Percentiles rank a stretch among this genome's conserved stretches.
These are phyloP conservation scores for Garra rufa DNA, from an alignment of 2,113 vertebrate species.

Conservation along the genomic window DNA sequence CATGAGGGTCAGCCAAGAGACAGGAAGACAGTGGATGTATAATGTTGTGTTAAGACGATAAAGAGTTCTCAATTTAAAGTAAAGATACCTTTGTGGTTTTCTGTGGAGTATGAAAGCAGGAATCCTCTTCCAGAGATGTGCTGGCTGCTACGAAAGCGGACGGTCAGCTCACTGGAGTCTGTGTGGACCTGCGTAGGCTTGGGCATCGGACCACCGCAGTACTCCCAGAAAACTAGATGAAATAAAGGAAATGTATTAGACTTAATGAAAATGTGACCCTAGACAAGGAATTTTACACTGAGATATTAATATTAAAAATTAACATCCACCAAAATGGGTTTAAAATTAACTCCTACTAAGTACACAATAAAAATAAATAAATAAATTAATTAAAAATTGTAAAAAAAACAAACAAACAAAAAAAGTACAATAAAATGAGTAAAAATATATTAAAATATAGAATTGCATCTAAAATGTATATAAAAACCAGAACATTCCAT, in stretches of 20 bases:
- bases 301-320: background rate
- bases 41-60: too few species aligned
- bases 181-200: constrained; percentile 68
- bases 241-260: background rate
- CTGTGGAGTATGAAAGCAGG: constrained; percentile 82
- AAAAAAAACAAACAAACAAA: too few species aligned
- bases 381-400: too few species aligned
- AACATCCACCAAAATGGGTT: background rate
- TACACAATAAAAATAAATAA: background rate
- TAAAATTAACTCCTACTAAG: background rate
- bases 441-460: too few species aligned
- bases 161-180: constrained; percentile 78
- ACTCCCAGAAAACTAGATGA: constrained; percentile 72
- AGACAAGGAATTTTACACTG: background rate
- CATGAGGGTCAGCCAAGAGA: constrained; percentile 3
- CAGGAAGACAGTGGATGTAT: background rate
- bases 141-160: constrained; percentile 81
- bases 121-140: constrained; percentile 86
- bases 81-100: constrained; percentile 80
- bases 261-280: background rate
- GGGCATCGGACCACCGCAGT: constrained; percentile 75
- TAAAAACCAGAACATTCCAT: too few species aligned
- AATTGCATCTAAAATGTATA: too few species aligned
- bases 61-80: background rate
- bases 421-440: too few species aligned